A percentile compares a stretch with the other conserved stretches of the same genome.
Conservation (phyloP, 1,140 invertebrate species). For the Drosophila subpulchrella region DNA sequence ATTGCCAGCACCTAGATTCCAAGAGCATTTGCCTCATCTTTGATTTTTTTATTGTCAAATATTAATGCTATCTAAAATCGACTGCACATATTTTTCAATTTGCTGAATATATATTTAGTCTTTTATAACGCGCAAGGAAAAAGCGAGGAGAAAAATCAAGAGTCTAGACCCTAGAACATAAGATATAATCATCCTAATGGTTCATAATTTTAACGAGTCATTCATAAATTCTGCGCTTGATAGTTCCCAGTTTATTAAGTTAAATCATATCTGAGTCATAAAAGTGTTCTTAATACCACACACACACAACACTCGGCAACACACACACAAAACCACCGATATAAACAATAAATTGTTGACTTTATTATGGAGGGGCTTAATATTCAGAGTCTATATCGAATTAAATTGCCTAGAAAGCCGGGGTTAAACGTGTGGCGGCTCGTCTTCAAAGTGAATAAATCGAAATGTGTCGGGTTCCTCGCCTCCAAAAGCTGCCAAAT, state of each 20-base stretch:
- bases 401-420: slow-evolving; percentile 37
- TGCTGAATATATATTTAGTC: slow-evolving; percentile 11
- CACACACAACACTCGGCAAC: background rate
- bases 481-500: slow-evolving; percentile 53
- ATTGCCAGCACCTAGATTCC: background rate
- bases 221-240: slow-evolving; percentile 48
- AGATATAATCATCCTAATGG: slow-evolving; percentile 14
- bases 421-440: slow-evolving; percentile 34
- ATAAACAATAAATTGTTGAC: slow-evolving; percentile 63
- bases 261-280: slow-evolving; percentile 55
- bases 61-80: slow-evolving; percentile 27
- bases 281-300: slow-evolving; percentile 45
- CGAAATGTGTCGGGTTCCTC: slow-evolving; percentile 56
- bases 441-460: slow-evolving; percentile 57
- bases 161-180: slow-evolving; percentile 2
- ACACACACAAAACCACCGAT: slow-evolving; percentile 27
- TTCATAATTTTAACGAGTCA: slow-evolving; percentile 52
- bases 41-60: slow-evolving; percentile 17
- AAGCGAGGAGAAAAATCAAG: background rate
- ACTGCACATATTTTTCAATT: slow-evolving; percentile 33
- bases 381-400: slow-evolving; percentile 56
- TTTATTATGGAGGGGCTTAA: slow-evolving; percentile 61
- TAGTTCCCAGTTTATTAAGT: slow-evolving; percentile 54
- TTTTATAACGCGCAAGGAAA: slow-evolving; percentile 24
- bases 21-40: background rate